These are phyloP conservation scores for Drosophila parvula DNA, from an alignment of 1,140 invertebrate species.

Conservation along the genomic window DNA sequence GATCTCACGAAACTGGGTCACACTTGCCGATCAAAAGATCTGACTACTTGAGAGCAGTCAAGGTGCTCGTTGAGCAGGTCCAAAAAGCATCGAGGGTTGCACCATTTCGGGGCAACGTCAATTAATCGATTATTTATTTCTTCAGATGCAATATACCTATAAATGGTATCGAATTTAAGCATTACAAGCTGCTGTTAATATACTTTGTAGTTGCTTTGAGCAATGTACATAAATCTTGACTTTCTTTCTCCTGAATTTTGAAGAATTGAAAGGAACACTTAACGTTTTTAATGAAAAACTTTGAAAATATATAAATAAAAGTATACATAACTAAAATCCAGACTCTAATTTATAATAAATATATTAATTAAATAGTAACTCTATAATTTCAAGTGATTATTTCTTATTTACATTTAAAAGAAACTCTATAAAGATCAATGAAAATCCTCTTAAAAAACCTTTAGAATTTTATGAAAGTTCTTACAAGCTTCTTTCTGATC, in stretches of 20 bases:
- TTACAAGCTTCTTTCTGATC: not conserved
- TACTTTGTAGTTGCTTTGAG: no score
- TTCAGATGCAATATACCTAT: not conserved
- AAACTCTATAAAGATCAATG: not conserved
- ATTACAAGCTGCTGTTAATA: not conserved
- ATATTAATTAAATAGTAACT: no score
- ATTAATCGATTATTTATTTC: not conserved
- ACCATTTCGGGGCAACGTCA: not conserved
- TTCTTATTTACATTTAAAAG: not conserved
- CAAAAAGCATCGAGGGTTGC: constrained; percentile 1
- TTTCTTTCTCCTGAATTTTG: not conserved
- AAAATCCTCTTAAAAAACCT: not conserved
- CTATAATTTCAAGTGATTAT: no score
- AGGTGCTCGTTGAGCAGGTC: constrained; percentile 13
- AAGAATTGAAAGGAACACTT: not conserved
- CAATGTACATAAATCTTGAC: no score
- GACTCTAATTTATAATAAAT: not conserved
- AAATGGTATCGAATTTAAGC: not conserved
- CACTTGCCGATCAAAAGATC: constrained; percentile 13
- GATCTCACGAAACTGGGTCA: constrained; percentile 25
- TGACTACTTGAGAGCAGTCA: constrained; percentile 1
- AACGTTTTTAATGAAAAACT: not conserved
- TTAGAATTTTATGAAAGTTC: no score
- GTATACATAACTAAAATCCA: not conserved
- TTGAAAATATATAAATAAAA: not conserved